Conservation (phyloP, 2,113 vertebrate genomes). For the Malurus cyaneus region DNA sequence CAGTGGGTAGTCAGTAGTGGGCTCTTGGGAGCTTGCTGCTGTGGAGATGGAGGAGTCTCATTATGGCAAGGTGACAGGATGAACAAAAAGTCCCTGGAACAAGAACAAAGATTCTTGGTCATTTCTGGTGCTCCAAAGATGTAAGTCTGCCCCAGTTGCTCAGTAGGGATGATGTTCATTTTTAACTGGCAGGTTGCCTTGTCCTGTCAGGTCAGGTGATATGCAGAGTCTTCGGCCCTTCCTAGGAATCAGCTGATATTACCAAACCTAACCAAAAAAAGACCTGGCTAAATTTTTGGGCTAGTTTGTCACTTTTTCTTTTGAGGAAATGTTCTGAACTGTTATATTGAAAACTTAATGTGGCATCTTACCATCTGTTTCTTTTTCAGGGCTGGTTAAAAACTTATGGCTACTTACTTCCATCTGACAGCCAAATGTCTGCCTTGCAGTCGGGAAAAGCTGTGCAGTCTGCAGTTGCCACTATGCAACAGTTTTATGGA, state of each 20-base stretch:
- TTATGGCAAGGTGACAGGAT: background rate
- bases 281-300: background rate
- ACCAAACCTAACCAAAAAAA: background rate
- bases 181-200: background rate
- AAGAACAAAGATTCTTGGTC: background rate
- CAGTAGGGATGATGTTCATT: background rate
- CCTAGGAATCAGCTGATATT: background rate
- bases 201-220: background rate
- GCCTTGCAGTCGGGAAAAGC: conserved; percentile 83
- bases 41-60: background rate
- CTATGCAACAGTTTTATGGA: conserved; percentile 90
- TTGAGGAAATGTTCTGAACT: background rate
- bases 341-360: background rate
- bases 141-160: background rate
- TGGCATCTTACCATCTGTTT: conserved; percentile 30
- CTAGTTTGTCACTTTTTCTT: background rate
- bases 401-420: conserved; percentile 88
- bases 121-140: background rate
- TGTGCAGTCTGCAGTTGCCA: conserved; percentile 86
- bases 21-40: background rate
- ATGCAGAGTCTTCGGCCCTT: background rate
- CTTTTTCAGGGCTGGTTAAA: conserved; percentile 85
- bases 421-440: conserved; percentile 80
- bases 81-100: background rate
- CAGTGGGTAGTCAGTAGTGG: background rate